phyloP scores from a whole-genome alignment of 2,888 invertebrate species.

The Stomorhina lunata region DNA sequence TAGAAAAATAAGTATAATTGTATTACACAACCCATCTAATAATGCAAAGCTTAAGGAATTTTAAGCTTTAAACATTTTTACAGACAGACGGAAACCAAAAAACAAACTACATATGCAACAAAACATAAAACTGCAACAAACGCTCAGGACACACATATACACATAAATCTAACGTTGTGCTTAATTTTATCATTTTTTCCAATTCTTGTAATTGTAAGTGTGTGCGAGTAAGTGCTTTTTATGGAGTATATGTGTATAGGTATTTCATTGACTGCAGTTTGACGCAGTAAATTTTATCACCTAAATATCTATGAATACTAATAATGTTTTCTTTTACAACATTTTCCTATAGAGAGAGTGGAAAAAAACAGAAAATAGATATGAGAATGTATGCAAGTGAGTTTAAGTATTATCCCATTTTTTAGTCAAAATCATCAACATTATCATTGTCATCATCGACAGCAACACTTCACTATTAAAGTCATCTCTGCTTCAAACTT shows the following conservation, averaged over 20 bases:
- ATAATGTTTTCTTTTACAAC: conserved; percentile 54
- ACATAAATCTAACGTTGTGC: not conserved
- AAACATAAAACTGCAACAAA: conserved; percentile 1
- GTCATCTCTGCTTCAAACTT: conserved; percentile 6
- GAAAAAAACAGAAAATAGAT: too few species aligned
- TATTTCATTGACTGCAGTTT: conserved; percentile 57
- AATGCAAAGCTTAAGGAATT: conserved; percentile 8
- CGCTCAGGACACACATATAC: not conserved
- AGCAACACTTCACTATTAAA: conserved; percentile 45
- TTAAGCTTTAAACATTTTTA: not conserved
- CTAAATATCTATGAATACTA: conserved; percentile 62
- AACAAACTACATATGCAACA: conserved; percentile 7
- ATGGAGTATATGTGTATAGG: too few species aligned
- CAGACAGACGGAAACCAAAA: conserved; percentile 16
- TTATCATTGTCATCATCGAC: conserved; percentile 28
- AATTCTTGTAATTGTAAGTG: not conserved
- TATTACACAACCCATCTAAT: not conserved
- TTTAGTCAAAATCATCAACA: not conserved
- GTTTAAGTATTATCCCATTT: conserved; percentile 1
- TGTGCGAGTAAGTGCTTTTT: not conserved
- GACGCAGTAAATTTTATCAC: conserved; percentile 64
- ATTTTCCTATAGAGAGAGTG: too few species aligned
- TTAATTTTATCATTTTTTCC: not conserved
- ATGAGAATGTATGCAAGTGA: not conserved
- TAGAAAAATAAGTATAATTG: too few species aligned